phyloP scores from a whole-genome alignment of 2,888 invertebrate species.

The Hetaerina titia region DNA sequence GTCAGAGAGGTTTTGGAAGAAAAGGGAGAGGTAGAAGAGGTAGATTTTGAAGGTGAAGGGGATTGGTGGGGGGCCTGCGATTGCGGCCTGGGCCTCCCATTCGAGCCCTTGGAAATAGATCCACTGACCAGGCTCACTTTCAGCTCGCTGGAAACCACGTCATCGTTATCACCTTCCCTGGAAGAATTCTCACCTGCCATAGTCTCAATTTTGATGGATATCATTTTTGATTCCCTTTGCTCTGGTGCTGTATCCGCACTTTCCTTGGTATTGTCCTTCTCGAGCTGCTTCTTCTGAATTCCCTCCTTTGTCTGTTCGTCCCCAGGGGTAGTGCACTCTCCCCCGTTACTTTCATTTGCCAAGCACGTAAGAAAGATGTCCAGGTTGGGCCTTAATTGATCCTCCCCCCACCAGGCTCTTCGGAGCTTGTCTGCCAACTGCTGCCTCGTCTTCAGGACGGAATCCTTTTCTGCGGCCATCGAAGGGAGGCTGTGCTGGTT shows the following conservation, averaged over 20 bases:
- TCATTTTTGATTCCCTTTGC: neutral
- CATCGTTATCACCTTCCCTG: neutral
- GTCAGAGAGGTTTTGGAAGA: neutral
- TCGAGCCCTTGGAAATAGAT: neutral
- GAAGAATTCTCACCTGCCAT: neutral
- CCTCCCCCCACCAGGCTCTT: slow-evolving; percentile 77
- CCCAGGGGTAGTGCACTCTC: slow-evolving; percentile 17
- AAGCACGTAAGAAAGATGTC: slow-evolving; percentile 73
- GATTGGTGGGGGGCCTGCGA: neutral
- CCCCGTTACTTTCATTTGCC: slow-evolving; percentile 71
- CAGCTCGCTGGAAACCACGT: neutral
- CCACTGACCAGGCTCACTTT: neutral
- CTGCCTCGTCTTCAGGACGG: slow-evolving; percentile 74
- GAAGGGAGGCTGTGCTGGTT: slow-evolving; percentile 12
- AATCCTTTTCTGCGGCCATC: slow-evolving; percentile 28
- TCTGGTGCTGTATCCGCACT: neutral
- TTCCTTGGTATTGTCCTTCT: slow-evolving; percentile 13
- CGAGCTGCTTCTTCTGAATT: neutral
- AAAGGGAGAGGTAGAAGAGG: neutral
- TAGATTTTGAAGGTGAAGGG: neutral
- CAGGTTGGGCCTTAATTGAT: slow-evolving; percentile 80
- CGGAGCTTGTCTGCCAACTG: slow-evolving; percentile 78
- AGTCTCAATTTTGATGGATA: slow-evolving; percentile 50
- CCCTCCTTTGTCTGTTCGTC: slow-evolving; percentile 13
- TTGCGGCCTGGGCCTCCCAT: neutral